These are phyloP conservation scores for Knipowitschia caucasica DNA, from an alignment of 2,797 vertebrate species.

Conservation along the genomic window DNA sequence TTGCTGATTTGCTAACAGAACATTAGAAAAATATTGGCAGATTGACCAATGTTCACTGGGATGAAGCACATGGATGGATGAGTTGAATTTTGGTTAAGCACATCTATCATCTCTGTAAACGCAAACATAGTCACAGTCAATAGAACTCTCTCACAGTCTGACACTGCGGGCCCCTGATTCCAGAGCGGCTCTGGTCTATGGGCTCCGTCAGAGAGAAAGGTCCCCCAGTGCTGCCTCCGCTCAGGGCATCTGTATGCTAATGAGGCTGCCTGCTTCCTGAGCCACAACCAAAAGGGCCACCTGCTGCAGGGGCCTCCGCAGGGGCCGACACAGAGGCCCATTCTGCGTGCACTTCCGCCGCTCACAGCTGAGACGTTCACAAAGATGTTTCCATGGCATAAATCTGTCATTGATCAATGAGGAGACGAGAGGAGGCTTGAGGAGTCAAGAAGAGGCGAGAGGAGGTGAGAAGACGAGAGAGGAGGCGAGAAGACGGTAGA, in stretches of 20 bases:
- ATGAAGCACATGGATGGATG: too few species aligned
- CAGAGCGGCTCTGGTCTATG: background rate
- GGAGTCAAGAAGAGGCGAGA: too few species aligned
- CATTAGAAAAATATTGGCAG: too few species aligned
- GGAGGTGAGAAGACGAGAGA: too few species aligned
- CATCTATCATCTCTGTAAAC: too few species aligned
- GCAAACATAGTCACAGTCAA: background rate
- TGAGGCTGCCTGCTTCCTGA: slow-evolving; percentile 75
- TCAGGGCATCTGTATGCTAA: slow-evolving; percentile 82
- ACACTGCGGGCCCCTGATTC: too few species aligned
- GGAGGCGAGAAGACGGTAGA: too few species aligned
- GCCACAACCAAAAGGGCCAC: slow-evolving; percentile 81
- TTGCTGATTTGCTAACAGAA: too few species aligned
- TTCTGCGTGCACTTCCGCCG: slow-evolving; percentile 22
- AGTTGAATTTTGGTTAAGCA: too few species aligned
- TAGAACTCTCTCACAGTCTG: background rate
- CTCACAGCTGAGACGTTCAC: slow-evolving; percentile 32
- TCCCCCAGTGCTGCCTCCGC: slow-evolving; percentile 51
- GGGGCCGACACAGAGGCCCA: slow-evolving; percentile 44
- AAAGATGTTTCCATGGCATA: background rate
- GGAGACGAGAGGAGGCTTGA: too few species aligned
- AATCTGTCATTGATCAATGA: too few species aligned
- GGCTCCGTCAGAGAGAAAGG: background rate
- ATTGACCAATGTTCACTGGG: too few species aligned
- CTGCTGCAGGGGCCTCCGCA: slow-evolving; percentile 66